These are phyloP conservation scores for Cephalopachus bancanus DNA, from an alignment of 2,797 vertebrate species.

Conservation along the genomic window DNA sequence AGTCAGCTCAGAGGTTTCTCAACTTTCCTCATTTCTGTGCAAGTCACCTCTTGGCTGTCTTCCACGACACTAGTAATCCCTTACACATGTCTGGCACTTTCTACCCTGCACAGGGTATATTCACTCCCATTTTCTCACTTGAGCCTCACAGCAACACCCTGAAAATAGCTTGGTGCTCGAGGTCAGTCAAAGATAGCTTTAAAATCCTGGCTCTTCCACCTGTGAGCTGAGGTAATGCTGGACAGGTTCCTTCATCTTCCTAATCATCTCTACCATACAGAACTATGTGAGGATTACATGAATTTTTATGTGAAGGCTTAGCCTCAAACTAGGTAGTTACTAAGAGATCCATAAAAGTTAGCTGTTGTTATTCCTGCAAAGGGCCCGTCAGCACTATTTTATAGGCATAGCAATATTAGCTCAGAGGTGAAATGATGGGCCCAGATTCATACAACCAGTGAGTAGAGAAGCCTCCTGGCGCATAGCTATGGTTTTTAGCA, in stretches of 20 bases:
- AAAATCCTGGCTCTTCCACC: background rate
- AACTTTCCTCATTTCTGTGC: conserved; percentile 25
- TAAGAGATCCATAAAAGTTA: background rate
- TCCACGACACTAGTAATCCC: background rate
- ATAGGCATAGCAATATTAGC: background rate
- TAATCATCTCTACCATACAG: background rate
- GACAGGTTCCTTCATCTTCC: background rate
- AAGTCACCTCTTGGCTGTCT: conserved; percentile 7
- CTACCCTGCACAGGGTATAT: background rate
- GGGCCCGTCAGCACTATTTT: conserved; percentile 29
- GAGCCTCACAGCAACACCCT: background rate
- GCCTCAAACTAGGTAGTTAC: background rate
- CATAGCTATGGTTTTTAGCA: background rate
- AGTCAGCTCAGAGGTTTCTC: background rate
- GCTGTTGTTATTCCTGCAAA: conserved; percentile 13
- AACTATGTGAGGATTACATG: background rate
- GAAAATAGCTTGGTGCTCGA: conserved; percentile 1
- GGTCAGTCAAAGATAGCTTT: background rate
- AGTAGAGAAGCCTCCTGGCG: background rate
- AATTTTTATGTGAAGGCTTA: conserved; percentile 32
- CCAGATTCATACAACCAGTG: background rate
- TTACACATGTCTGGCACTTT: background rate
- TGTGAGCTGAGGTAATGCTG: background rate
- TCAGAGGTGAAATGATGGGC: background rate
- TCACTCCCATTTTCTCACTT: conserved; percentile 18